These are phyloP conservation scores for Ctenosaura bakeri DNA, from an alignment of 2,797 vertebrate genomes.

Conservation along the genomic window DNA sequence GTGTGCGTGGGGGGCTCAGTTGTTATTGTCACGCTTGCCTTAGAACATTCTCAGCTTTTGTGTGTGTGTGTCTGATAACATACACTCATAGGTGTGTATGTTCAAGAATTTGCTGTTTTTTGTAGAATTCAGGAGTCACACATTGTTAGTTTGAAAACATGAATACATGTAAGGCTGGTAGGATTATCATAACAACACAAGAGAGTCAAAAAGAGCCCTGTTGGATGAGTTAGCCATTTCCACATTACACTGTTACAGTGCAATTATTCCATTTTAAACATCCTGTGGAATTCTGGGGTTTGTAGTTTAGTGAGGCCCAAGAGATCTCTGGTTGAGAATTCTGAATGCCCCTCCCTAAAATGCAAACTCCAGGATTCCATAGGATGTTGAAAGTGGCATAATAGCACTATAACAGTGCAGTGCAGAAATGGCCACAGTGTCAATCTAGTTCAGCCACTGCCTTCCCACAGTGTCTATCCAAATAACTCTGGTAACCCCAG, in stretches of 20 bases:
- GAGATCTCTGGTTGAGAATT: no score
- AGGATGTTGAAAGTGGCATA: no score
- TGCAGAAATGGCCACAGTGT: neutral
- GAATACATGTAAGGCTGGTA: neutral
- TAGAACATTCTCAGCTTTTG: neutral
- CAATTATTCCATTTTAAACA: no score
- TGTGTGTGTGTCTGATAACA: constrained; percentile 26
- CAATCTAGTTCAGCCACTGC: neutral
- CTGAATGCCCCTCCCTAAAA: no score
- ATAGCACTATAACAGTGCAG: no score
- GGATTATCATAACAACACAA: neutral
- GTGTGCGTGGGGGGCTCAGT: neutral
- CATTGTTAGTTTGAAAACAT: constrained; percentile 28
- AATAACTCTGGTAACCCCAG: neutral
- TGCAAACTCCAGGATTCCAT: no score
- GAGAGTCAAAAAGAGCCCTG: neutral
- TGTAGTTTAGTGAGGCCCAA: no score
- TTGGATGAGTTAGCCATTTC: neutral
- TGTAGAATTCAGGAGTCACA: constrained; percentile 26
- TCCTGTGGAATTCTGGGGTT: no score
- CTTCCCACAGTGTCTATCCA: neutral
- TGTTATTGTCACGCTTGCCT: neutral
- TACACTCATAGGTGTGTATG: constrained; percentile 42
- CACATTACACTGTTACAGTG: no score
- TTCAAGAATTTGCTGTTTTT: constrained; percentile 32